phyloP scores from a whole-genome alignment of 1,140 invertebrate genomes.

The Euwallacea similis region DNA sequence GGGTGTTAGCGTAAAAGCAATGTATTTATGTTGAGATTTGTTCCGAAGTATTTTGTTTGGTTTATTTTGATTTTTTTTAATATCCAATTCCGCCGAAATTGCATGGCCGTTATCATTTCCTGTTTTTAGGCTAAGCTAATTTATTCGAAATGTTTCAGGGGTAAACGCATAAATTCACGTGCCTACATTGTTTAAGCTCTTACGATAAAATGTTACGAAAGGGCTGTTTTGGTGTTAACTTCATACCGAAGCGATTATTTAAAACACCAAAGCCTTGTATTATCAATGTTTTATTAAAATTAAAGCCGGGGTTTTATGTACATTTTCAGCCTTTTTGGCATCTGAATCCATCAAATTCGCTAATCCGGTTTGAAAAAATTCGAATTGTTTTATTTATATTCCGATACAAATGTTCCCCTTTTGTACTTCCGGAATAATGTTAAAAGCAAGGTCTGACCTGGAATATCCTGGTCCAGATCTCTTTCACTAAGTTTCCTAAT shows the following conservation, averaged over 20 bases:
- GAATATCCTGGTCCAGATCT: too few species aligned
- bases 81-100: slow-evolving; percentile 25
- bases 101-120: slow-evolving; percentile 22
- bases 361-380: too few species aligned
- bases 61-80: slow-evolving; percentile 34
- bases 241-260: not conserved
- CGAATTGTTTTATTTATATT: not conserved
- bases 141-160: slow-evolving; percentile 16
- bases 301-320: not conserved
- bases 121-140: slow-evolving; percentile 13
- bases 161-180: slow-evolving; percentile 6
- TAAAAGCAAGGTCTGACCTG: too few species aligned
- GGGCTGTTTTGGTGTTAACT: slow-evolving; percentile 1
- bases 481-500: too few species aligned
- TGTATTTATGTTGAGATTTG: slow-evolving; percentile 34
- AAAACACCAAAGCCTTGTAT: slow-evolving; percentile 1
- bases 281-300: slow-evolving; percentile 7
- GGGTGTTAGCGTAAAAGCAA: slow-evolving; percentile 34
- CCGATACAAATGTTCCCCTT: not conserved
- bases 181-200: slow-evolving; percentile 14
- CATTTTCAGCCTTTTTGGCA: too few species aligned
- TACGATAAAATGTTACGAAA: slow-evolving; percentile 6
- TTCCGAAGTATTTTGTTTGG: slow-evolving; percentile 26
- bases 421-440: too few species aligned
- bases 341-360: too few species aligned